phyloP scores from a whole-genome alignment of 2,113 vertebrate genomes.

The Pangasianodon gigas region DNA sequence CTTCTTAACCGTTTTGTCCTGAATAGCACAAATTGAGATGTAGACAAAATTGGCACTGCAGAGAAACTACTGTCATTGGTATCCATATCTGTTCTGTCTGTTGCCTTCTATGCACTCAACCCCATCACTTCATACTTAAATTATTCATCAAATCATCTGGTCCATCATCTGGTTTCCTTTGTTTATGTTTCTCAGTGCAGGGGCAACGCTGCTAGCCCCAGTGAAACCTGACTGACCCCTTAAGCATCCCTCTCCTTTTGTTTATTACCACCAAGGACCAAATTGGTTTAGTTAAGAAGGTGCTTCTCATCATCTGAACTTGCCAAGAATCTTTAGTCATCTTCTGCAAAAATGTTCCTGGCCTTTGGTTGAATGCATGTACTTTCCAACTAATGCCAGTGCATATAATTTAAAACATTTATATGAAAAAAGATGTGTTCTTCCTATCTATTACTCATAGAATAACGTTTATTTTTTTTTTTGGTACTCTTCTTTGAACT shows the following conservation, averaged over 20 bases:
- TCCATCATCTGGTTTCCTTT: neutral
- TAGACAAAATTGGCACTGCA: neutral
- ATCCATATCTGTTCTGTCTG: neutral
- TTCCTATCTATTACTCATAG: neutral
- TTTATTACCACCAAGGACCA: neutral
- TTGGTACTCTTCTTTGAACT: neutral
- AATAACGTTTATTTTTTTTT: neutral
- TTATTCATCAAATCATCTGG: slow-evolving; percentile 1
- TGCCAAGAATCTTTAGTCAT: neutral
- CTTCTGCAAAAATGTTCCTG: neutral
- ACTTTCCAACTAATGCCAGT: neutral
- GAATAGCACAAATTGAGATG: neutral
- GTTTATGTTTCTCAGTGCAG: neutral
- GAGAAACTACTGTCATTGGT: neutral
- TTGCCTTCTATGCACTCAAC: neutral
- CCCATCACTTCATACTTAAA: neutral
- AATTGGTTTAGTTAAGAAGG: neutral
- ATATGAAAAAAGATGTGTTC: neutral
- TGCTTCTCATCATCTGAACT: neutral
- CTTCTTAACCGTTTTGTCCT: neutral
- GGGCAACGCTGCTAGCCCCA: neutral
- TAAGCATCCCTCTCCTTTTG: neutral
- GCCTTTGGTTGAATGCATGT: neutral
- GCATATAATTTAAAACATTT: neutral
- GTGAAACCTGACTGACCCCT: neutral